Evolutionary conservation across 2,888 invertebrate genomes (phyloP).

Genomic region (Ichneumoninae sp.): DNA sequence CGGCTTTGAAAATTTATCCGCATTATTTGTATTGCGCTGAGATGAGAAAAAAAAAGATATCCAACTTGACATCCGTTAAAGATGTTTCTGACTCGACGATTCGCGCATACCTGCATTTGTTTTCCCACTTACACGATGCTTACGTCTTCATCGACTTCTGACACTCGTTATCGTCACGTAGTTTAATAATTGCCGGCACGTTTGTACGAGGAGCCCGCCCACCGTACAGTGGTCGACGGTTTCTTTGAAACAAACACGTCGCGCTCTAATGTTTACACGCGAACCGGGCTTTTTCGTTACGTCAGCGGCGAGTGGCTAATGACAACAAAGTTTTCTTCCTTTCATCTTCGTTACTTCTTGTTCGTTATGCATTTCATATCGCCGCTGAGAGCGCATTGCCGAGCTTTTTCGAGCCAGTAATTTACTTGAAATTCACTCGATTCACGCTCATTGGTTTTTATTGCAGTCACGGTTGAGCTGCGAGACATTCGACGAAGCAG

Average conservation of each 20-base stretch:
- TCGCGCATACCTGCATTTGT: neutral
- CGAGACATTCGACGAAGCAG: neutral
- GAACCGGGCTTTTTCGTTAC: neutral
- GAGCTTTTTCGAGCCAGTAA: constrained; percentile 1
- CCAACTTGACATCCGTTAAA: constrained; percentile 9
- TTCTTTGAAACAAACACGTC: constrained; percentile 19
- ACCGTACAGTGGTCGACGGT: neutral
- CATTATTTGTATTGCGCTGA: constrained; percentile 1
- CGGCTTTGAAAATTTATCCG: neutral
- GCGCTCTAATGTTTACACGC: constrained; percentile 10
- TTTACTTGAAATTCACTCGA: neutral
- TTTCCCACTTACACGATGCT: constrained; percentile 21
- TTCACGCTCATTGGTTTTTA: constrained; percentile 39
- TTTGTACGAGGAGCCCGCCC: constrained; percentile 12
- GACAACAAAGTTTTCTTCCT: constrained; percentile 11
- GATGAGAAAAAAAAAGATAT: constrained; percentile 14
- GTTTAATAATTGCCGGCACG: constrained; percentile 48
- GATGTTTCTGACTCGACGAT: neutral
- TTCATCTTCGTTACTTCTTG: neutral
- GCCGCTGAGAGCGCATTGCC: neutral
- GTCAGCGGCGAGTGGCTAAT: neutral
- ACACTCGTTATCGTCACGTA: constrained; percentile 53
- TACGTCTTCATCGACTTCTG: constrained; percentile 69
- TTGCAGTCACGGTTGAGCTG: constrained; percentile 16
- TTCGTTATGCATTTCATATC: neutral